phyloP scores from a whole-genome alignment of 2,797 vertebrate species.

The Sebastes aleutianus region DNA sequence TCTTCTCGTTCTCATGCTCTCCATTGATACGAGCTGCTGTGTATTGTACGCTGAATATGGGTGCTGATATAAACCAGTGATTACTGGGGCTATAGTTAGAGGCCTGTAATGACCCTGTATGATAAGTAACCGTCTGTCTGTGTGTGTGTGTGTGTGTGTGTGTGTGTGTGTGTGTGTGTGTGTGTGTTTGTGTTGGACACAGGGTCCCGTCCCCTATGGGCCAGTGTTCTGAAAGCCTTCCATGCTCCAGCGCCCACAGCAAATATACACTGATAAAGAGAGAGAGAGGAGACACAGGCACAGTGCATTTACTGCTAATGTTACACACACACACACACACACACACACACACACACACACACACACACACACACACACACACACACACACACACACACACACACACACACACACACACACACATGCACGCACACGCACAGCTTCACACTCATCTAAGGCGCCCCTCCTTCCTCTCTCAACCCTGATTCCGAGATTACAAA shows the following conservation, averaged over 20 bases:
- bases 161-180: constrained; percentile 33
- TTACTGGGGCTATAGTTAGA: constrained; percentile 72
- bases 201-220: constrained; percentile 77
- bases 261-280: constrained; percentile 85
- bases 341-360: constrained; percentile 24
- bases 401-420: constrained; percentile 19
- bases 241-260: constrained; percentile 81
- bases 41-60: constrained; percentile 65
- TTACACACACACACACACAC: constrained; percentile 17
- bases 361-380: constrained; percentile 38
- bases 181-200: constrained; percentile 62
- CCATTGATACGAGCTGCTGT: constrained; percentile 48
- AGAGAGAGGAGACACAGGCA: constrained; percentile 70
- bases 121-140: constrained; percentile 68
- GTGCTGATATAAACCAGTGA: constrained; percentile 69
- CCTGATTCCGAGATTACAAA: constrained; percentile 77
- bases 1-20: constrained; percentile 63
- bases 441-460: constrained; percentile 44
- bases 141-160: constrained; percentile 36
- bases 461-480: constrained; percentile 39
- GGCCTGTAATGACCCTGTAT: constrained; percentile 78
- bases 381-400: constrained; percentile 22
- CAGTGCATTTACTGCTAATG: constrained; percentile 76
- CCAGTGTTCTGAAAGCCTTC: constrained; percentile 83
- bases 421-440: constrained; percentile 36